These are phyloP conservation scores for Tachina grossa DNA, from an alignment of 2,888 invertebrate species.

Conservation along the genomic window DNA sequence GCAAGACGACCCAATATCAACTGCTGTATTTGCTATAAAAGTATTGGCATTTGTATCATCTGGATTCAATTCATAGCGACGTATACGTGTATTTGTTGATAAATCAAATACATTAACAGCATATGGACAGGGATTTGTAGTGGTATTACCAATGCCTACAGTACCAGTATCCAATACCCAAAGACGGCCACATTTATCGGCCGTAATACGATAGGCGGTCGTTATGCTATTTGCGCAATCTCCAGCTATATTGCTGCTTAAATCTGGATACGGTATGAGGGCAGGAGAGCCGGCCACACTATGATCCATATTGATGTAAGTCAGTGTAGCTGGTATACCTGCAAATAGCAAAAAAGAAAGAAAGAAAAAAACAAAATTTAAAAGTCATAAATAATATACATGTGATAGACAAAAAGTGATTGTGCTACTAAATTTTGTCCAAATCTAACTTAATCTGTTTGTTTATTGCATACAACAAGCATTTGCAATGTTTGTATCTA, in stretches of 20 bases:
- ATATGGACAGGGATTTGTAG: constrained; percentile 91
- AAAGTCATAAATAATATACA: background rate
- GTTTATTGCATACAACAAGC: background rate
- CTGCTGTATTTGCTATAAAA: constrained; percentile 93
- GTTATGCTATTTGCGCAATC: constrained; percentile 89
- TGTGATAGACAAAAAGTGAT: constrained; percentile 28
- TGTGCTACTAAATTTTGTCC: constrained; percentile 20
- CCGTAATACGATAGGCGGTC: constrained; percentile 91
- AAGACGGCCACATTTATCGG: constrained; percentile 90
- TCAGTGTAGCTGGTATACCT: constrained; percentile 92
- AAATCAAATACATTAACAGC: constrained; percentile 90
- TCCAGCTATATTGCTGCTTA: constrained; percentile 89
- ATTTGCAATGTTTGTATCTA: background rate
- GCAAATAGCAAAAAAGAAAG: constrained; percentile 68
- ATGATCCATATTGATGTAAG: constrained; percentile 89
- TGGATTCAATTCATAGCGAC: constrained; percentile 87
- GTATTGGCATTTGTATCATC: constrained; percentile 90
- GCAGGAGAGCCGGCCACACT: constrained; percentile 88
- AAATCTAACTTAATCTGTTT: background rate
- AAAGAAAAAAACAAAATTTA: background rate
- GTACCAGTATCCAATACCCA: constrained; percentile 94
- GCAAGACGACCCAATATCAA: constrained; percentile 89
- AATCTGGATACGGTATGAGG: constrained; percentile 90
- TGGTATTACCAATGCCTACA: constrained; percentile 90
- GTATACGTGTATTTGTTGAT: constrained; percentile 87